A percentile compares a stretch with the other conserved stretches of the same genome.
These are phyloP conservation scores for Oriolus oriolus DNA, from an alignment of 2,113 vertebrate genomes.

Conservation along the genomic window DNA sequence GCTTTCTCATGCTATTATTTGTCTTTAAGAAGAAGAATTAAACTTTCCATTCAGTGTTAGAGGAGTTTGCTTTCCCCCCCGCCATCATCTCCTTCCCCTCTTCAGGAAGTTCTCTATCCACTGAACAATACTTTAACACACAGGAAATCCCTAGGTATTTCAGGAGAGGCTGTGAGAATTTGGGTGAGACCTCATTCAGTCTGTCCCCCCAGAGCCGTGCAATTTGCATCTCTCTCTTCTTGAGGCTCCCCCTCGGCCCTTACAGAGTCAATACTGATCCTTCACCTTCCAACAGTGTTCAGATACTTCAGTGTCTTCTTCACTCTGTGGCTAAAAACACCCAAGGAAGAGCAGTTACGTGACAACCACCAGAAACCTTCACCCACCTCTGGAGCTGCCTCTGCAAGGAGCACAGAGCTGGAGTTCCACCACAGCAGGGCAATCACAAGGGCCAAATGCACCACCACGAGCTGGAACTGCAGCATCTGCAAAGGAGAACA, in stretches of 20 bases:
- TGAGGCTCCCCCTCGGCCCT: neutral
- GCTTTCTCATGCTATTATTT: neutral
- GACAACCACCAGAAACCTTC: neutral
- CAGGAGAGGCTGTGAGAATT: neutral
- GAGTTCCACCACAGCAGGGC: constrained; percentile 58
- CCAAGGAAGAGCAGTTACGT: neutral
- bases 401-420: neutral
- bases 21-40: neutral
- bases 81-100: neutral
- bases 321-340: neutral
- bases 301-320: neutral
- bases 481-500: constrained; percentile 69
- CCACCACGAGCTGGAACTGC: constrained; percentile 43
- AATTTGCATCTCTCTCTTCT: neutral
- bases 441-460: constrained; percentile 53
- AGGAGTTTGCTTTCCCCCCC: neutral
- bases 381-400: constrained; percentile 62
- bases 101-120: neutral
- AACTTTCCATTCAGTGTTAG: neutral
- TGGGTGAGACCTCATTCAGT: neutral
- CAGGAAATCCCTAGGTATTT: neutral
- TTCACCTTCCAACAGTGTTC: neutral
- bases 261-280: rapidly evolving
- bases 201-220: neutral
- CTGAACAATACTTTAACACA: neutral